A percentile compares a stretch with the other conserved stretches of the same genome.
These are phyloP conservation scores for Spheniscus humboldti DNA, from an alignment of 2,797 vertebrate species.

Conservation along the genomic window DNA sequence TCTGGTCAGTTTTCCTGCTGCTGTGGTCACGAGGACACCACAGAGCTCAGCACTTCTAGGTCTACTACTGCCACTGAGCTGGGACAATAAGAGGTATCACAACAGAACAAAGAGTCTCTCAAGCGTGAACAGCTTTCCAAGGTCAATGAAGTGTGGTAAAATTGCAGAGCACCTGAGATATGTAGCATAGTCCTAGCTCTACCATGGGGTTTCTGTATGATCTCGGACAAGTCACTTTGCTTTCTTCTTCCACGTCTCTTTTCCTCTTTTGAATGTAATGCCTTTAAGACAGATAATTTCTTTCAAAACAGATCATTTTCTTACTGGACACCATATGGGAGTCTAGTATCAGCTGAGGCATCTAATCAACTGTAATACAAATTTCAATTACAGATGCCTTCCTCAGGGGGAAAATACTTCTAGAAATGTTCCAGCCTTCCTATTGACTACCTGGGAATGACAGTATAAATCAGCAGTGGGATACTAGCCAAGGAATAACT, in stretches of 20 bases:
- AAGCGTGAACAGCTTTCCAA: background rate
- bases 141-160: background rate
- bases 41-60: background rate
- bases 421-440: background rate
- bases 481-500: background rate
- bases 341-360: background rate
- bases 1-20: background rate
- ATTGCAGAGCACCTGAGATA: background rate
- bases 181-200: background rate
- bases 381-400: background rate
- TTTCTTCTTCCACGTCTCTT: background rate
- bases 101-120: background rate
- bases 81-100: background rate
- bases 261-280: background rate
- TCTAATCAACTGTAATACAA: background rate
- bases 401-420: background rate
- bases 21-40: background rate
- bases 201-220: background rate
- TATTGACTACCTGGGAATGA: background rate
- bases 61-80: background rate
- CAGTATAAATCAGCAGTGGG: background rate
- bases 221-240: background rate
- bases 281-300: background rate
- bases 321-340: background rate
- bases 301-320: background rate